A percentile compares a stretch with the other conserved stretches of the same genome.
These are phyloP conservation scores for Cosmia pyralina DNA, from an alignment of 2,888 invertebrate species.

Conservation along the genomic window DNA sequence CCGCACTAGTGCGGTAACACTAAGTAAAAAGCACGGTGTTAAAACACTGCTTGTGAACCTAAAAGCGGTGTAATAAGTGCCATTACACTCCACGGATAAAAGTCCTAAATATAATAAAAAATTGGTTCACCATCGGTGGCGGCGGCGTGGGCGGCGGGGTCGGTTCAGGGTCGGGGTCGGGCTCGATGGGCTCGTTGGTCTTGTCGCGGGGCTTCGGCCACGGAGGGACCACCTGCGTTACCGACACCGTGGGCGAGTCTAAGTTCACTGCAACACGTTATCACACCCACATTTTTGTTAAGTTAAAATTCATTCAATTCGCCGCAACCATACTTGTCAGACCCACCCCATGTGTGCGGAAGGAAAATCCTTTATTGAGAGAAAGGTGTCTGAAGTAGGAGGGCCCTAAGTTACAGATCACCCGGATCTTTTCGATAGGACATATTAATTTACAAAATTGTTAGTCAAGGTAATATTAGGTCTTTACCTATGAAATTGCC, in stretches of 20 bases:
- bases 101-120: not conserved
- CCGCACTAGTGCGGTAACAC: not conserved
- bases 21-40: not conserved
- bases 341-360: too few relatives aligned
- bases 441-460: too few relatives aligned
- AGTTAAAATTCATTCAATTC: too few relatives aligned
- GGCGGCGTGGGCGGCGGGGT: constrained; percentile 87
- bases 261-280: constrained; percentile 77
- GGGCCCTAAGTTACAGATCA: too few relatives aligned
- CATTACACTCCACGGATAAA: not conserved
- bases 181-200: constrained; percentile 83
- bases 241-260: constrained; percentile 91
- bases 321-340: too few relatives aligned
- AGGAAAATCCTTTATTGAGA: too few relatives aligned
- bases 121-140: constrained; percentile 67
- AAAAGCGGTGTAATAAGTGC: not conserved
- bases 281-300: not conserved
- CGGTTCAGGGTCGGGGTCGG: constrained; percentile 85
- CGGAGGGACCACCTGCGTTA: constrained; percentile 89
- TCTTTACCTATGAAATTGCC: too few relatives aligned
- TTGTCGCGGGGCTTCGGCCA: constrained; percentile 87
- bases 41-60: not conserved
- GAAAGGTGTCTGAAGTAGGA: too few relatives aligned
- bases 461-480: too few relatives aligned
- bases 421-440: too few relatives aligned